These are phyloP conservation scores for Danaus chrysippus DNA, from an alignment of 2,888 invertebrate genomes.

Conservation along the genomic window DNA sequence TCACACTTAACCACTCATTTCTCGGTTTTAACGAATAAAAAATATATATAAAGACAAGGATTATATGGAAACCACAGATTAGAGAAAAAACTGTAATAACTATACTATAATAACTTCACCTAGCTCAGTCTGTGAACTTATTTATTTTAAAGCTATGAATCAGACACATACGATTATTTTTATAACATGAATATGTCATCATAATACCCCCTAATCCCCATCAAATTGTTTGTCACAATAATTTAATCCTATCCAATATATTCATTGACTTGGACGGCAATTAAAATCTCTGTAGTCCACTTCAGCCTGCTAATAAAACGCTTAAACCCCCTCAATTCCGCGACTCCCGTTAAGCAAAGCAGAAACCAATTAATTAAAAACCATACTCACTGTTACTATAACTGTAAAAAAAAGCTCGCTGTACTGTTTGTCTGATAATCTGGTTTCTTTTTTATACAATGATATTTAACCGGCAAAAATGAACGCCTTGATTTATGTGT, in stretches of 20 bases:
- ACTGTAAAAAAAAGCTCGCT: constrained; percentile 8
- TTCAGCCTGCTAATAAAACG: constrained; percentile 60
- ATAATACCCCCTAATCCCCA: too few species aligned
- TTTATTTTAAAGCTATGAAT: background rate
- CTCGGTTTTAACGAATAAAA: constrained; percentile 25
- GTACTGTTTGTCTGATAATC: background rate
- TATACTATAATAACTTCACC: background rate
- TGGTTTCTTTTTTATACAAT: too few species aligned
- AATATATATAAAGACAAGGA: constrained; percentile 22
- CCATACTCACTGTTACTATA: constrained; percentile 43
- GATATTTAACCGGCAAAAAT: too few species aligned
- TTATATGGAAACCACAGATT: constrained; percentile 16
- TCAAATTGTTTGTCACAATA: too few species aligned
- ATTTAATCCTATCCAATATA: constrained; percentile 14
- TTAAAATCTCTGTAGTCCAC: constrained; percentile 60
- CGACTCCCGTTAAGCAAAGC: constrained; percentile 27
- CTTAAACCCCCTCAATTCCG: constrained; percentile 43
- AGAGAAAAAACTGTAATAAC: background rate
- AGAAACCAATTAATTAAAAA: constrained; percentile 57
- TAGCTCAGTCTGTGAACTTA: background rate
- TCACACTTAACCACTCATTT: constrained; percentile 43
- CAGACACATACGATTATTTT: background rate
- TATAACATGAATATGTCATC: background rate
- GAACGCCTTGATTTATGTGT: too few species aligned
- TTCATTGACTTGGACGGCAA: constrained; percentile 40